Base-by-base conservation (phyloP, 2,888 invertebrate species). In the Balanococcus diminutus region DNA sequence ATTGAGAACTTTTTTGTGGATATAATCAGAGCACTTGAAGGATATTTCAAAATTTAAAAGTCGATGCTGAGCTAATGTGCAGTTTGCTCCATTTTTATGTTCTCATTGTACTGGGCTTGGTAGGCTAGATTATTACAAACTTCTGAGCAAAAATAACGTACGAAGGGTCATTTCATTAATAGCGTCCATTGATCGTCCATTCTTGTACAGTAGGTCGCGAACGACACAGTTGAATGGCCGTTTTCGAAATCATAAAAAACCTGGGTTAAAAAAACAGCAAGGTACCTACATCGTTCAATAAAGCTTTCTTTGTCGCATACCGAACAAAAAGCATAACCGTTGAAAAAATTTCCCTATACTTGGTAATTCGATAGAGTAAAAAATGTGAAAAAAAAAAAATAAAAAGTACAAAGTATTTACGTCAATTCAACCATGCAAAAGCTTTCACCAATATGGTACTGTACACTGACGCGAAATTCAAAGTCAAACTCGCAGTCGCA, bases 331-430 rank as follows among this genome's bases (percentile, higher is more conserved):
- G 67, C 28, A 28, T 67, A 28, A 67, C 28, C 28, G 67, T 67
- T 67, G 67, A 67, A 67, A 67, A 67, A 67, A 28, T 14, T 67
- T 67, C 31, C 56, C 56, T 22, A 56, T 67, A 28, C 67, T 67
- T 67, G 28, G 67, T 67, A 67, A 28, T 25, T 28, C 28, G 28
- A 67, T 28, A 5, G 16, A 67, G 28, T 16, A 67, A 28, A 61
- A 6, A 36, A 36, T 36, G 5, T 36, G 36, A 36, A 6, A 36
- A 8, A 36, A 36, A n/a, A n/a, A n/a, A n/a, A n/a, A n/a, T 36
- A 36, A 36, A 56, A 56, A 28, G 28, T 67, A 67, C 67, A 67
- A 67, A 67, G 67, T 67, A 67, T 67, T 67, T 67, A 67, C 67
- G 67, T 67, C 28, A 67, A 67, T 67, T 67, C 16, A 67, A 67